phyloP scores from a whole-genome alignment of 2,797 vertebrate species.

The Tarsius wallacei region DNA sequence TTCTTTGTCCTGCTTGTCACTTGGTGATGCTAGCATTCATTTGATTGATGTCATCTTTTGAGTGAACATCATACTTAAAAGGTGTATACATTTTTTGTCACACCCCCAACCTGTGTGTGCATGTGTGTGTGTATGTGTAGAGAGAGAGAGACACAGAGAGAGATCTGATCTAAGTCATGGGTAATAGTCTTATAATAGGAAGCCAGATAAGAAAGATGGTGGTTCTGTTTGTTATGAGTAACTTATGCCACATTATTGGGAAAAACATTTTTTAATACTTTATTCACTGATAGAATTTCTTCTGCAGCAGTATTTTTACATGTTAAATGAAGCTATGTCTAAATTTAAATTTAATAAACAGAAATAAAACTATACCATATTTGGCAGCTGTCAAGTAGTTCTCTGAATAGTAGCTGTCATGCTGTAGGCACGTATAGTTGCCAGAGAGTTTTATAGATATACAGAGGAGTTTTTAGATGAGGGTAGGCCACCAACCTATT shows the following conservation, averaged over 20 bases:
- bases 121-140: too few relatives aligned
- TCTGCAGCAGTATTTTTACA: not conserved
- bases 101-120: too few relatives aligned
- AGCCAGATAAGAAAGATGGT: not conserved
- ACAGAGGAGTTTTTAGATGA: not conserved
- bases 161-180: not conserved
- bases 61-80: too few relatives aligned
- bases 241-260: not conserved
- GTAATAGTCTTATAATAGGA: conserved; percentile 3
- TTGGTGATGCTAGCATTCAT: too few relatives aligned
- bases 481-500: not conserved
- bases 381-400: not conserved
- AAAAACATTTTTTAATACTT: not conserved
- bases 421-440: not conserved
- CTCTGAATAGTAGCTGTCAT: not conserved
- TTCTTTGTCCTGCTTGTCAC: too few relatives aligned
- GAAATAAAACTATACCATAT: not conserved
- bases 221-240: not conserved
- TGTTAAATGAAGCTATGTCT: not conserved
- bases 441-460: not conserved
- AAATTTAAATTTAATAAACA: conserved; percentile 13
- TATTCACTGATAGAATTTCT: not conserved
- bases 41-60: too few relatives aligned
- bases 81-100: too few relatives aligned
- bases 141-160: too few relatives aligned